These are phyloP conservation scores for Azemiops feae DNA, from an alignment of 2,113 vertebrate genomes.

Conservation along the genomic window DNA sequence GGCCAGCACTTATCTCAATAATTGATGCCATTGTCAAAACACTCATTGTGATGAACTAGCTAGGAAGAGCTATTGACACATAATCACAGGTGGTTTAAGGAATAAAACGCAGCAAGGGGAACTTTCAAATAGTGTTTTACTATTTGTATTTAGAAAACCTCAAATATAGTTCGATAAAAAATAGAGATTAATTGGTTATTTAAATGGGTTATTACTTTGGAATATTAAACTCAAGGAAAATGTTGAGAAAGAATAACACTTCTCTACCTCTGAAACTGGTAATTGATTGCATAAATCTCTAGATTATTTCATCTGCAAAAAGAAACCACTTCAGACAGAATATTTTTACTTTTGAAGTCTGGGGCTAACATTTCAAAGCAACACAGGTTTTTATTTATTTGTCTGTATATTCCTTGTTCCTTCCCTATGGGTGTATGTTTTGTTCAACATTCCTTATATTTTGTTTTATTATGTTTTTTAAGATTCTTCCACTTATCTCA, in stretches of 20 bases:
- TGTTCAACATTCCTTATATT: background rate
- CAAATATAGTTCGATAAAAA: background rate
- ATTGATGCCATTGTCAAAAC: background rate
- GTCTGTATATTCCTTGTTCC: background rate
- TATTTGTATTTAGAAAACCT: background rate
- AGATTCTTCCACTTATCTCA: background rate
- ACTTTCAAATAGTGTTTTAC: background rate
- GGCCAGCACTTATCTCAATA: background rate
- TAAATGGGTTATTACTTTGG: background rate
- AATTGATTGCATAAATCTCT: background rate
- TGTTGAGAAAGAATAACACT: background rate
- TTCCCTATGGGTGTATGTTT: background rate
- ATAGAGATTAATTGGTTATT: background rate
- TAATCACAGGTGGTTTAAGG: background rate
- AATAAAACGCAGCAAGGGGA: background rate
- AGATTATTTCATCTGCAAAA: background rate
- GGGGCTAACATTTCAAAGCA: conserved; percentile 10
- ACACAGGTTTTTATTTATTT: background rate
- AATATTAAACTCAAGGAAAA: background rate
- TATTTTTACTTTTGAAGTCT: conserved; percentile 25
- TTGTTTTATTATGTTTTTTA: background rate
- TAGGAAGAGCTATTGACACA: background rate
- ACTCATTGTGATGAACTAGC: background rate
- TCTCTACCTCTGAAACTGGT: background rate
- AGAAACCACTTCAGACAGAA: conserved; percentile 8